Evolutionary conservation across 2,888 invertebrate species (phyloP).

Genomic region (Drosophila paranaensis): DNA sequence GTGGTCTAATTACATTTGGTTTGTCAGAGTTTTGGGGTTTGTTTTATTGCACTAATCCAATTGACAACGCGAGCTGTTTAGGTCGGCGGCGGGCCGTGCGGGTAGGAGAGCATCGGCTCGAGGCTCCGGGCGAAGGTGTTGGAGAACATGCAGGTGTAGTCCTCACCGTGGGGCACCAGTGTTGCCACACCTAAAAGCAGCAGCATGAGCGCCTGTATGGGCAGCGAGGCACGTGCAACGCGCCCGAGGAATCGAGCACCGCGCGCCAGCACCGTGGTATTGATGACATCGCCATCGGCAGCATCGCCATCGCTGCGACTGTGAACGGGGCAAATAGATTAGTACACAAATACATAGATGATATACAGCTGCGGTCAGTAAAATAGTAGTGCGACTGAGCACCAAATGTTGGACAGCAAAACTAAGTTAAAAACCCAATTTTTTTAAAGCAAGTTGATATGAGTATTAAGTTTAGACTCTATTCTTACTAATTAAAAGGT

Average conservation of each 20-base stretch:
- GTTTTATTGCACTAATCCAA: constrained; percentile 64
- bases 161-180: constrained; percentile 94
- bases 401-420: too few relatives aligned
- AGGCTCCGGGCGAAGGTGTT: constrained; percentile 93
- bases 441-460: too few relatives aligned
- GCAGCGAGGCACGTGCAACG: constrained; percentile 95
- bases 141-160: constrained; percentile 93
- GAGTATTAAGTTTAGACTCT: too few relatives aligned
- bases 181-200: constrained; percentile 96
- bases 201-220: constrained; percentile 97
- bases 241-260: constrained; percentile 94
- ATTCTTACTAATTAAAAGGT: too few relatives aligned
- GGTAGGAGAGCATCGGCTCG: constrained; percentile 95
- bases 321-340: background rate
- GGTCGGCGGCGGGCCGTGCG: constrained; percentile 96
- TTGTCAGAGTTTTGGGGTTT: background rate
- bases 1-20: constrained; percentile 9
- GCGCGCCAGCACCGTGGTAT: constrained; percentile 89
- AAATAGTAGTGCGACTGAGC: too few relatives aligned
- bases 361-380: too few relatives aligned
- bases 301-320: constrained; percentile 79
- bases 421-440: too few relatives aligned
- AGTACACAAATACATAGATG: constrained; percentile 1
- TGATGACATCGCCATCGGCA: constrained; percentile 86
- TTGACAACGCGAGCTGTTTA: constrained; percentile 85